phyloP scores from a whole-genome alignment of 2,797 vertebrate genomes.

The Artibeus jamaicensis region DNA sequence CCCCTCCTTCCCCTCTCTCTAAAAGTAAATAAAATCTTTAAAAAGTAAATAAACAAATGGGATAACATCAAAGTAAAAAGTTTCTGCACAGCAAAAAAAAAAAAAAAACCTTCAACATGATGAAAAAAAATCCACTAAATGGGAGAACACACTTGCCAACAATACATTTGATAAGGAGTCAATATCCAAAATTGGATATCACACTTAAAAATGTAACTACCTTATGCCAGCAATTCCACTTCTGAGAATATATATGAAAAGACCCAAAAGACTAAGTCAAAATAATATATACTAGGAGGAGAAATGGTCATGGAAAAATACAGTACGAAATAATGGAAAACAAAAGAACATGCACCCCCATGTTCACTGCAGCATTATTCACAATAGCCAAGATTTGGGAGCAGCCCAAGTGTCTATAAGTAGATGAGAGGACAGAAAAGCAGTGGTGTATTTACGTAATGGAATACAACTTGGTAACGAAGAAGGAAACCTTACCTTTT shows the following conservation, averaged over 20 bases:
- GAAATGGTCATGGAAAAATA: no score
- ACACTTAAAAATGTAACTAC: neutral
- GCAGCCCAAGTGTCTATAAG: neutral
- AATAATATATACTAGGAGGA: neutral
- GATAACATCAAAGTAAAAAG: neutral
- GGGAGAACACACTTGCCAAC: neutral
- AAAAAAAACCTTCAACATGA: neutral
- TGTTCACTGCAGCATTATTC: neutral
- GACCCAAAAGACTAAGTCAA: neutral
- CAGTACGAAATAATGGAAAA: no score
- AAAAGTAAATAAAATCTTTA: no score
- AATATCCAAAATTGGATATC: neutral
- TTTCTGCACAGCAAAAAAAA: neutral
- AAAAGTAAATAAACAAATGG: neutral
- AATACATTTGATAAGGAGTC: neutral
- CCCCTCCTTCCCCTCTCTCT: no score
- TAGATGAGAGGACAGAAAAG: neutral
- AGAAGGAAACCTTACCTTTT: neutral
- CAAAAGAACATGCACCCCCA: neutral
- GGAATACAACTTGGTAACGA: neutral
- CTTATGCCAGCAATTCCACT: neutral
- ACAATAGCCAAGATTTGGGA: neutral
- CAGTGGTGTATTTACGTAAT: neutral
- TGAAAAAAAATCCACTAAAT: neutral
- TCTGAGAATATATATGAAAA: neutral